Percentiles rank a stretch among this genome's conserved stretches.
phyloP scores from a whole-genome alignment of 2,113 vertebrate species.

The Halichoeres trimaculatus region DNA sequence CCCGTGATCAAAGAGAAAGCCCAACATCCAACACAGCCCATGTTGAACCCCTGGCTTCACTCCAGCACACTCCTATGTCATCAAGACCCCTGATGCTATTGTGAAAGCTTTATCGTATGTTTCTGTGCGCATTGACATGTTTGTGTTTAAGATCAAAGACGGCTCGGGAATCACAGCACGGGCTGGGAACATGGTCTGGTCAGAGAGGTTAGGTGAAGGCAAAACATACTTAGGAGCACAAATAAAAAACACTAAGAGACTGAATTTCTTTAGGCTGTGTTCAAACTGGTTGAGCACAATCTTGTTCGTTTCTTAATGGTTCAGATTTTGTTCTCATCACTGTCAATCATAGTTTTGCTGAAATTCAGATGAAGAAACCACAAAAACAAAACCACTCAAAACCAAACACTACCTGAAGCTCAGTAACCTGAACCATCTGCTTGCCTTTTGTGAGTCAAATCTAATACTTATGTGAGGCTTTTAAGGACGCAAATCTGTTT shows the following conservation, averaged over 20 bases:
- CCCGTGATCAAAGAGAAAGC: slow-evolving; percentile 66
- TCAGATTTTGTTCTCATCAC: too few species aligned
- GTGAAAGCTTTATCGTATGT: slow-evolving; percentile 37
- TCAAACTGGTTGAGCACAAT: background rate
- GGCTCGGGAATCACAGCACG: background rate
- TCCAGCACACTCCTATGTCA: slow-evolving; percentile 52
- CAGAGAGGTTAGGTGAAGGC: slow-evolving; percentile 3
- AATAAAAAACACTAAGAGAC: background rate
- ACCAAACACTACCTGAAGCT: background rate
- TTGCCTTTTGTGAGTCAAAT: background rate
- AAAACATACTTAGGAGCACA: background rate
- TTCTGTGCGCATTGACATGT: slow-evolving; percentile 10
- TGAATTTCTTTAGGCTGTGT: background rate
- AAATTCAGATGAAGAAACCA: background rate
- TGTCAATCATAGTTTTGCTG: too few species aligned
- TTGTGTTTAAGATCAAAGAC: slow-evolving; percentile 39
- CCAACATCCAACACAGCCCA: slow-evolving; percentile 32
- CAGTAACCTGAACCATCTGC: background rate
- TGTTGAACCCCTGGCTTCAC: slow-evolving; percentile 46
- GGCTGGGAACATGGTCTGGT: background rate
- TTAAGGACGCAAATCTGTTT: background rate
- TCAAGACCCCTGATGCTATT: slow-evolving; percentile 48
- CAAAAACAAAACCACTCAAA: too few species aligned
- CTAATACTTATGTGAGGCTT: background rate
- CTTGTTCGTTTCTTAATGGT: too few species aligned